Evolutionary conservation across 1,140 invertebrate genomes (phyloP).

Genomic region (Trichogramma pretiosum): DNA sequence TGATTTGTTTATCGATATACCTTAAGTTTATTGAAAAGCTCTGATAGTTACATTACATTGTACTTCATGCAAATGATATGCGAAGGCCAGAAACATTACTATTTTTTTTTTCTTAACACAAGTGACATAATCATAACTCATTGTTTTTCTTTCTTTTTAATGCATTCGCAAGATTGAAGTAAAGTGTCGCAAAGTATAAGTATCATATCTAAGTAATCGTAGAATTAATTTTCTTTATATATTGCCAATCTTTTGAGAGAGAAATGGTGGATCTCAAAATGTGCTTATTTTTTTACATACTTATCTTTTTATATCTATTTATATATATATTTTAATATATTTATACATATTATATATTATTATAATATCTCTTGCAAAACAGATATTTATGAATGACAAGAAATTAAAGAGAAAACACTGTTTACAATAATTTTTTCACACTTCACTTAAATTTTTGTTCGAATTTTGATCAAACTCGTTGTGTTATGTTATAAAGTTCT

Average conservation of each 20-base stretch:
- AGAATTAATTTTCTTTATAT: too few relatives aligned
- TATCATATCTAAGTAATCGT: constrained; percentile 44
- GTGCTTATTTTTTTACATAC: constrained; percentile 29
- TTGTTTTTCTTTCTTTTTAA: constrained; percentile 36
- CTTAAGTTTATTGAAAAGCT: too few relatives aligned
- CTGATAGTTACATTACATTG: too few relatives aligned
- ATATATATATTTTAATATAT: too few relatives aligned
- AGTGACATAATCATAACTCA: constrained; percentile 40
- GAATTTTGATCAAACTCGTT: background rate
- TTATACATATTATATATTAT: too few relatives aligned
- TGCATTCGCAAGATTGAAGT: constrained; percentile 45
- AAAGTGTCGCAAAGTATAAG: constrained; percentile 44
- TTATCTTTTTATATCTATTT: too few relatives aligned
- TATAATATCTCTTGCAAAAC: too few relatives aligned
- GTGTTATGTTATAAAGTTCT: background rate
- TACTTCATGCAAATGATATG: constrained; percentile 21
- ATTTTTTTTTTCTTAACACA: constrained; percentile 39
- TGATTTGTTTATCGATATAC: too few relatives aligned
- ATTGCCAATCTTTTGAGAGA: too few relatives aligned
- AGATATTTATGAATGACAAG: too few relatives aligned
- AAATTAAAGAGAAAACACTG: background rate
- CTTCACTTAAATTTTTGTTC: background rate
- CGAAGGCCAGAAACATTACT: constrained; percentile 38
- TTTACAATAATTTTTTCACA: background rate
- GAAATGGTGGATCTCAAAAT: constrained; percentile 43